A percentile compares a stretch with the other conserved stretches of the same genome.
phyloP scores from a whole-genome alignment of 2,797 vertebrate species.

The Danio kyathit region DNA sequence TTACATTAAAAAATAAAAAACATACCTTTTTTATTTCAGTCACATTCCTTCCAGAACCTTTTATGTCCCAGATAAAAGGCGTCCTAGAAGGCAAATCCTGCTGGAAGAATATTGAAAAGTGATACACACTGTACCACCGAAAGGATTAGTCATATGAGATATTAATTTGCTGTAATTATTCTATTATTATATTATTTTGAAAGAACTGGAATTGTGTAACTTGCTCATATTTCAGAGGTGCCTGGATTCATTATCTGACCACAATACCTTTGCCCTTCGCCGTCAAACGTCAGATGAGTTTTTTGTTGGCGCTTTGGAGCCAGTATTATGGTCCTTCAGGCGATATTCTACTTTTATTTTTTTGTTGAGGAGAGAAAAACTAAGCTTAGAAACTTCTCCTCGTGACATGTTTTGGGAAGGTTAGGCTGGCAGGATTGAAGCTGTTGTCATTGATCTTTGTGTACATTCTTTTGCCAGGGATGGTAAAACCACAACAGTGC shows the following conservation, averaged over 20 bases:
- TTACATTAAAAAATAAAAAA: too few species aligned
- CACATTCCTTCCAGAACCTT: constrained; percentile 4
- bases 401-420: constrained; percentile 39
- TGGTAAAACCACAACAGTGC: constrained; percentile 1
- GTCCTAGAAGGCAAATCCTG: constrained; percentile 6
- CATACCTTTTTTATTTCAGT: too few species aligned
- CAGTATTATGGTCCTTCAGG: constrained; percentile 45
- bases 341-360: constrained; percentile 52
- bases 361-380: constrained; percentile 38
- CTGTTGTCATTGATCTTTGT: constrained; percentile 32
- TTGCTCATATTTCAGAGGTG: constrained; percentile 18
- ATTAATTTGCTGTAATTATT: constrained; percentile 45
- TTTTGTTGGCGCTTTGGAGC: constrained; percentile 32
- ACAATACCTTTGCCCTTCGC: constrained; percentile 28
- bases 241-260: constrained; percentile 35
- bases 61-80: constrained; percentile 23
- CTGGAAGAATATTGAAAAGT: constrained; percentile 1
- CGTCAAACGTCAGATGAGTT: constrained; percentile 46
- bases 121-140: constrained; percentile 15
- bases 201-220: constrained; percentile 22
- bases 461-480: constrained; percentile 5
- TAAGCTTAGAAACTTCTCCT: constrained; percentile 43
- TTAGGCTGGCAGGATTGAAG: constrained; percentile 37
- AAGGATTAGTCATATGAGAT: constrained; percentile 32
- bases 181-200: neutral